phyloP scores from a whole-genome alignment of 2,113 vertebrate species.

The Toxotes chatareus region DNA sequence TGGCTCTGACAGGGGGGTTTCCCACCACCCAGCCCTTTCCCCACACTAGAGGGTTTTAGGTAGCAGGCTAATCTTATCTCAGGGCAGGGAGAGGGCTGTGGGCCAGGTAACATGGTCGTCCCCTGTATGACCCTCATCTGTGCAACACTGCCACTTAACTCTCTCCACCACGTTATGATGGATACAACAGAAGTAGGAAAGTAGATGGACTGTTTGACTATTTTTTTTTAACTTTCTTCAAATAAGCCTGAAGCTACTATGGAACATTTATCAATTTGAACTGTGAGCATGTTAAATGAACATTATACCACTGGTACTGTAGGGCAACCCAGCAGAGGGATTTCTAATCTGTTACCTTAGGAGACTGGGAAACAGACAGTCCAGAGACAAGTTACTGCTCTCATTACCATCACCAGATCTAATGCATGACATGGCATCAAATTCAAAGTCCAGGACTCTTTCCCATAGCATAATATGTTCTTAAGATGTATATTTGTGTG shows the following conservation, averaged over 20 bases:
- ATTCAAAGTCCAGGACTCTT: not conserved
- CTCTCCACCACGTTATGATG: slow-evolving; percentile 8
- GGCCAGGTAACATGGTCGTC: slow-evolving; percentile 52
- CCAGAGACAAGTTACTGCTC: slow-evolving; percentile 22
- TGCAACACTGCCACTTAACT: slow-evolving; percentile 7
- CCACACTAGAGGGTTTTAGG: slow-evolving; percentile 67
- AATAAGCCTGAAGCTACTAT: not conserved
- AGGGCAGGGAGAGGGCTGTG: slow-evolving; percentile 57
- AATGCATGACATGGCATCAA: slow-evolving; percentile 2
- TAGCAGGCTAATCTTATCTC: slow-evolving; percentile 71
- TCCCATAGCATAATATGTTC: not conserved
- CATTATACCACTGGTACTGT: not conserved
- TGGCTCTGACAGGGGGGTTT: slow-evolving; percentile 74
- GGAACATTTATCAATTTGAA: not conserved
- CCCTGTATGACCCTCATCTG: slow-evolving; percentile 46
- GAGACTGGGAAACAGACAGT: slow-evolving; percentile 5
- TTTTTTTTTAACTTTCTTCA: not conserved
- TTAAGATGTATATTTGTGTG: not conserved
- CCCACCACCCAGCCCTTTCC: slow-evolving; percentile 64
- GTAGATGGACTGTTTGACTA: not conserved
- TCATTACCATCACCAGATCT: slow-evolving; percentile 35
- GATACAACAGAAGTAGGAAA: not conserved
- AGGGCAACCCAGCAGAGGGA: slow-evolving; percentile 8
- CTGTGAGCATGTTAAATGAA: not conserved
- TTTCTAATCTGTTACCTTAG: slow-evolving; percentile 58